Conservation (phyloP, 1,140 invertebrate genomes). For the Hyles euphorbiae region DNA sequence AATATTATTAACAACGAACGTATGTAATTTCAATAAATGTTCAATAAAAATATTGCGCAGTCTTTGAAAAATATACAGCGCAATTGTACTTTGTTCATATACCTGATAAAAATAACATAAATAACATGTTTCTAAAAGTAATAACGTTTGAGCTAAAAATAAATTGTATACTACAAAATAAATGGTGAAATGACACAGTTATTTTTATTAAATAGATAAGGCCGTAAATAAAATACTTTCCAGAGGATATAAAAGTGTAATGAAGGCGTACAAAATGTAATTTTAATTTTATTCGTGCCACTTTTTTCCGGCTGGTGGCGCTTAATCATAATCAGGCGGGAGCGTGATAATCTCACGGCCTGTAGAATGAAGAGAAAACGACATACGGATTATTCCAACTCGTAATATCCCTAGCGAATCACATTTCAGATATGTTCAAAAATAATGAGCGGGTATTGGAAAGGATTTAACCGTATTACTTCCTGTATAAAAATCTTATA, state of each 20-base stretch:
- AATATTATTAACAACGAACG: too few species aligned
- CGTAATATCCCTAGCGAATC: conserved; percentile 31
- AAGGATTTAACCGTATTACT: conserved; percentile 3
- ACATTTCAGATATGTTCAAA: conserved; percentile 16
- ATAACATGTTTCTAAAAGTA: too few species aligned
- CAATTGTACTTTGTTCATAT: too few species aligned
- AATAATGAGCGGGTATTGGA: too few species aligned
- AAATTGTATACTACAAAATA: too few species aligned
- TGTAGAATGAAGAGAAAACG: conserved; percentile 39
- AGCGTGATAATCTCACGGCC: conserved; percentile 35
- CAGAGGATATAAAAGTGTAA: conserved; percentile 24
- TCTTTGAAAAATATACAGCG: too few species aligned
- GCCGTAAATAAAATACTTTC: conserved; percentile 10
- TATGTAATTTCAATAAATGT: too few species aligned
- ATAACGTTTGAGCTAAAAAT: too few species aligned
- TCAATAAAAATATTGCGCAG: too few species aligned
- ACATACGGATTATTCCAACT: conserved; percentile 46
- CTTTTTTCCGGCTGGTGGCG: conserved; percentile 41
- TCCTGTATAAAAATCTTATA: too few species aligned
- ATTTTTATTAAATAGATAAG: background rate
- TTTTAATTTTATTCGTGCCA: conserved; percentile 56
- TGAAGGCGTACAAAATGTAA: conserved; percentile 47
- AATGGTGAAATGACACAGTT: background rate
- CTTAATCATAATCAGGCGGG: conserved; percentile 57
- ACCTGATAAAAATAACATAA: too few species aligned